A percentile compares a stretch with the other conserved stretches of the same genome.
These are phyloP conservation scores for Trachemys scripta DNA, from an alignment of 2,113 vertebrate genomes.

Conservation along the genomic window DNA sequence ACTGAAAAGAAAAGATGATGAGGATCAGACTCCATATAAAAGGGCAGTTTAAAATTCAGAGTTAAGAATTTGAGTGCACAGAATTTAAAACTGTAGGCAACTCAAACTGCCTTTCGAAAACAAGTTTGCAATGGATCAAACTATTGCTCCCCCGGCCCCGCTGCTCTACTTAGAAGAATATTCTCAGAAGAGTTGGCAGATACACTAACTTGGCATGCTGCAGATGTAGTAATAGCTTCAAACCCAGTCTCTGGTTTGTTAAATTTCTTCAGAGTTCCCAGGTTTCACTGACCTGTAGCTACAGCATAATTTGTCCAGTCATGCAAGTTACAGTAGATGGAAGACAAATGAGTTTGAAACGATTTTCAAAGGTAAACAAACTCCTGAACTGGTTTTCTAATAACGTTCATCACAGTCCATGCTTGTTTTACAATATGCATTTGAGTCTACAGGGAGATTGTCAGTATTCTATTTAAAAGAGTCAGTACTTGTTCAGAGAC, in stretches of 20 bases:
- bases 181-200: slow-evolving; percentile 71
- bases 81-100: slow-evolving; percentile 59
- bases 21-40: background rate
- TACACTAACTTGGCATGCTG: background rate
- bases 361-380: background rate
- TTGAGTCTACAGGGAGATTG: slow-evolving; percentile 47
- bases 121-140: slow-evolving; percentile 54
- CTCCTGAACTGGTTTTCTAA: slow-evolving; percentile 63
- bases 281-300: slow-evolving; percentile 65
- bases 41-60: background rate
- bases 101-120: slow-evolving; percentile 68
- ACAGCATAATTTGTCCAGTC: slow-evolving; percentile 67
- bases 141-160: slow-evolving; percentile 67
- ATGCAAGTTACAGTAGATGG: slow-evolving; percentile 63
- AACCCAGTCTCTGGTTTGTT: slow-evolving; percentile 46
- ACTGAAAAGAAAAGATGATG: background rate
- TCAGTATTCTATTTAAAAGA: slow-evolving; percentile 24
- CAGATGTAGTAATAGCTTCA: background rate
- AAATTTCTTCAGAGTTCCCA: slow-evolving; percentile 55
- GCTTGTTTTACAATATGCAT: slow-evolving; percentile 56
- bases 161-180: slow-evolving; percentile 66
- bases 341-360: slow-evolving; percentile 63
- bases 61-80: slow-evolving; percentile 14
- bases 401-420: slow-evolving; percentile 18
- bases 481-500: background rate